A percentile compares a stretch with the other conserved stretches of the same genome.
phyloP scores from a whole-genome alignment of 2,797 vertebrate genomes.

The Distichodus sexfasciatus region DNA sequence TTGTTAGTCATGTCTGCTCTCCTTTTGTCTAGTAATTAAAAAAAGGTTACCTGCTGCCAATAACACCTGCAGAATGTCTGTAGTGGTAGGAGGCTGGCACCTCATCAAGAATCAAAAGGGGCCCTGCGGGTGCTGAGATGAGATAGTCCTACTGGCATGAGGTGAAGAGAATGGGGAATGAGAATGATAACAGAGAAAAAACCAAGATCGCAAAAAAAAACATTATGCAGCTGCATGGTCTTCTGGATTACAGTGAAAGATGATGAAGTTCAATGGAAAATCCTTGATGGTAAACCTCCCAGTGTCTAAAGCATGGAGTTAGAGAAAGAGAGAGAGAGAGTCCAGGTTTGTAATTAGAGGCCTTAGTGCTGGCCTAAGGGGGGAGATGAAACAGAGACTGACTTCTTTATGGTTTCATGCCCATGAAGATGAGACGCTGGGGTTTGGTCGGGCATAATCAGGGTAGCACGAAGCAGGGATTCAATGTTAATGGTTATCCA shows the following conservation, averaged over 20 bases:
- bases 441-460: conserved; percentile 11
- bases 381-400: conserved; percentile 26
- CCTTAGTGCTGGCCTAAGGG: background rate
- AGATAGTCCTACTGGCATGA: conserved; percentile 20
- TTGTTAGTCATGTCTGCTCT: background rate
- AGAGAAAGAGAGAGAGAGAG: background rate
- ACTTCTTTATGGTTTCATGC: conserved; percentile 4
- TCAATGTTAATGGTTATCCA: conserved; percentile 18
- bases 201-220: background rate
- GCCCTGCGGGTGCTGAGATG: conserved; percentile 20
- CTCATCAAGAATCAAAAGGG: conserved; percentile 10
- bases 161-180: background rate
- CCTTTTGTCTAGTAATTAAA: background rate
- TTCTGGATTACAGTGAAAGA: conserved; percentile 19
- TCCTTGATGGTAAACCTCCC: conserved; percentile 35
- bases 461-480: conserved; percentile 18
- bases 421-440: conserved; percentile 15
- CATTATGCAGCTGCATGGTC: background rate
- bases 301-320: background rate
- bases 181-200: conserved; percentile 15
- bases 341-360: conserved; percentile 1
- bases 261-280: conserved; percentile 32
- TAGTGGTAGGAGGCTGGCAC: conserved; percentile 11
- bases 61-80: background rate
- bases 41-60: background rate